phyloP scores from a whole-genome alignment of 2,797 vertebrate genomes.

The Centropyge bicolor region DNA sequence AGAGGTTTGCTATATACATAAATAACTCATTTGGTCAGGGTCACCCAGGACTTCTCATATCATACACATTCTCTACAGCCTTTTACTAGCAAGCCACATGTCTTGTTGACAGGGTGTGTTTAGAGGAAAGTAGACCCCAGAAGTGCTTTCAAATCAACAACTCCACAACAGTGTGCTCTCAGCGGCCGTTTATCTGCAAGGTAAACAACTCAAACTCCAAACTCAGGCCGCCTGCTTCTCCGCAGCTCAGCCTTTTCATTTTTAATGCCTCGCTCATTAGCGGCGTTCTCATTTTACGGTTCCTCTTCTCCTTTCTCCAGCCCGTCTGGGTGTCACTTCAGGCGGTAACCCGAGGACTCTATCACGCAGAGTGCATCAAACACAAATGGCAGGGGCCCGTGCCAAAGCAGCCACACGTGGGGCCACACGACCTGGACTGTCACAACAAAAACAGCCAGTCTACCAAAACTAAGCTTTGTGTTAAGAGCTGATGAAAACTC shows the following conservation, averaged over 20 bases:
- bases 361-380: constrained; percentile 52
- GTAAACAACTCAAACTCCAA: constrained; percentile 53
- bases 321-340: constrained; percentile 36
- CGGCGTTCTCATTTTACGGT: constrained; percentile 72
- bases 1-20: neutral
- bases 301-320: constrained; percentile 55
- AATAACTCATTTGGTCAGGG: constrained; percentile 1
- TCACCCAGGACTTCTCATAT: neutral
- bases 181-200: constrained; percentile 27
- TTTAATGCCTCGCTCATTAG: constrained; percentile 77
- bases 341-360: constrained; percentile 71
- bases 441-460: constrained; percentile 1
- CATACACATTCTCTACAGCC: neutral
- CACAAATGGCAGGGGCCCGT: constrained; percentile 33
- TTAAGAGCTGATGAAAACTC: constrained; percentile 20
- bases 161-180: constrained; percentile 20
- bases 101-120: constrained; percentile 28
- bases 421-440: neutral
- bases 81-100: neutral
- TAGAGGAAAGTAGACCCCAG: constrained; percentile 11
- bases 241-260: constrained; percentile 65
- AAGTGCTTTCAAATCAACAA: constrained; percentile 27
- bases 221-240: neutral
- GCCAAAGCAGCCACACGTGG: constrained; percentile 24
- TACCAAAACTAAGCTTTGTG: neutral